Base-by-base conservation (phyloP, 2,113 vertebrate species). In the Lanius ludovicianus region DNA sequence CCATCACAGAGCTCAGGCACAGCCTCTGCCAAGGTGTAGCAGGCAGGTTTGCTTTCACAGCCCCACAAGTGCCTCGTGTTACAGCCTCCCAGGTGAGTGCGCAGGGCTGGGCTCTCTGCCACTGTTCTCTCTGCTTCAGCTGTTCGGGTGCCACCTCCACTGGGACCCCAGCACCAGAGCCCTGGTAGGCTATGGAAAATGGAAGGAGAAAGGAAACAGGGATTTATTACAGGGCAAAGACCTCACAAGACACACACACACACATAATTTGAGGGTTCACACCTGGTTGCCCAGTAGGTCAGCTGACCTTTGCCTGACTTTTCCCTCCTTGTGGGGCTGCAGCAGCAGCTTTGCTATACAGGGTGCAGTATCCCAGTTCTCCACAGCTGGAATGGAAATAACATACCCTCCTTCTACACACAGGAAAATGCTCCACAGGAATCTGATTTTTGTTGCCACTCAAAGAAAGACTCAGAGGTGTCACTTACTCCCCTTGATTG, bases 1-100 rank as follows among this genome's bases (percentile, higher is more conserved):
- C 30, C 30, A 31, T 10, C 53, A 31, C 30, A 55, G 53, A 55
- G 53, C 18, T 31, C 30, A 20, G 49, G 33, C 6, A 8, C 30
- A 35, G 44, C 49, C 41, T 7, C 10, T 44, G 49, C 4, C 2
- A 0, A n/a, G 28, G 19, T 22, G 37, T 1, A 49, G 35, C 24
- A 4, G 7, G 2, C 27, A 39, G 52, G 11, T 63, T 89, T 53
- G 28, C 30, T 30, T 39, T 33, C 7, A 3, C 37, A 47, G 50
- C 30, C 25, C 21, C 3, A 0, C n/a, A 3, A 9, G 4, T 12
- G 31, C 60, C 15, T 37, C 1, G 1, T 3, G 5, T 44, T 18
- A 7, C 56, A 56, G 46, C 25, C 37, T 37, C 28, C 12, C 31
- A 10, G 42, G 30, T 37, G 33, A 73, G 42, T 4, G 3, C 37